Evolutionary conservation across 2,797 vertebrate species (phyloP), one percentile per base, ranked within the genome.

Genomic region (Manis crassicaudata): DNA sequence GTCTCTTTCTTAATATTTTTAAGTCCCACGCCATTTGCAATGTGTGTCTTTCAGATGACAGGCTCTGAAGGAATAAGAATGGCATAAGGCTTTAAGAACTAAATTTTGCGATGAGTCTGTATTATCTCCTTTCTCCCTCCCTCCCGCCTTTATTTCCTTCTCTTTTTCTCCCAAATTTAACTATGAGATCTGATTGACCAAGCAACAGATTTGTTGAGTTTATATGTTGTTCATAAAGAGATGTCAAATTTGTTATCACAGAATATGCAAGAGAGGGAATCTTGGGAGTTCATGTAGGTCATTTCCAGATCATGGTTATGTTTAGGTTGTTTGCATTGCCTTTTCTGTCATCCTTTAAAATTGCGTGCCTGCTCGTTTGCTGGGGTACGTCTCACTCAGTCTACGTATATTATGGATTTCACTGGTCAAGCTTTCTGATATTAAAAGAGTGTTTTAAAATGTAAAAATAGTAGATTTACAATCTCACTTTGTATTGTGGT

Each of bases 1-100:
- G 21, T 83, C 86, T 85, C 77, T 73, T 72, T 50, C 56, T 93
- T 80, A 56, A 46, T 86, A 32, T 35, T 93, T 70, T 91, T n/a
- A 62, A 85, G 77, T 86, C 85, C 20, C 18, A 11, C 5, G 25
- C 56, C 68, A 88, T 88, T 93, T 90, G 62, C 25, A 54, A 54
- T 52, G 25, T 27, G 8, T 7, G 23, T 35, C 54, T 92, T 92
- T 95, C 63, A 52, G 54, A 54, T 37, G 75, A 67, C 65, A 79
- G 62, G 3, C n/a, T 89, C 12, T 81, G 18, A 0, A 54, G 80
- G 58, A 82, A 35, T 23, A 93, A 63, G 37, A 56, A 46, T 52
- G 12, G 35, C 60, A 43, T 14, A 56, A 84, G 20, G 2, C 37
- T 94, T 54, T 35, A 29, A 72, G 56, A 89, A 52, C 18, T 58